phyloP scores from a whole-genome alignment of 2,888 invertebrate species.

The Cremastobaeus sp. region DNA sequence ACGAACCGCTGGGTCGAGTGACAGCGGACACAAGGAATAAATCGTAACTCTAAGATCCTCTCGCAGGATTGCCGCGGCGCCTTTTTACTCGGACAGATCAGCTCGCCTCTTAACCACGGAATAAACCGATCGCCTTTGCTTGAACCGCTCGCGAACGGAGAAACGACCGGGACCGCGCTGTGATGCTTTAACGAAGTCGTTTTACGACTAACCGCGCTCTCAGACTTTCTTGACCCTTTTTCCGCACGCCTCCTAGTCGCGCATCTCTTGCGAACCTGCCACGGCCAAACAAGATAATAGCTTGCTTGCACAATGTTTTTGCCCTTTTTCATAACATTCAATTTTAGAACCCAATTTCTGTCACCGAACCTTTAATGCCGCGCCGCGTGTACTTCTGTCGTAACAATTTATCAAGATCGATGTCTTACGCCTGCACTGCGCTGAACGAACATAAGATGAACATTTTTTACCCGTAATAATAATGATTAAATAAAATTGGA shows the following conservation, averaged over 20 bases:
- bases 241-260: slow-evolving; percentile 33
- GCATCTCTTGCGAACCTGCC: slow-evolving; percentile 28
- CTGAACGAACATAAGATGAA: not conserved
- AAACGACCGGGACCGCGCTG: slow-evolving; percentile 39
- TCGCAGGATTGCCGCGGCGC: slow-evolving; percentile 53
- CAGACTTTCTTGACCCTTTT: slow-evolving; percentile 55
- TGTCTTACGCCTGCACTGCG: slow-evolving; percentile 2
- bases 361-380: slow-evolving; percentile 1
- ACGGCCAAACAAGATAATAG: slow-evolving; percentile 40
- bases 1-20: slow-evolving; percentile 17
- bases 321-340: slow-evolving; percentile 23
- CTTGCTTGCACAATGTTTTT: slow-evolving; percentile 14
- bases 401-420: slow-evolving; percentile 1
- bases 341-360: slow-evolving; percentile 19
- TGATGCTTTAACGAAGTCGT: slow-evolving; percentile 58
- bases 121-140: slow-evolving; percentile 56
- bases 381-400: not conserved
- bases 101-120: slow-evolving; percentile 51
- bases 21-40: slow-evolving; percentile 55
- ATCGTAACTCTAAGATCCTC: slow-evolving; percentile 51
- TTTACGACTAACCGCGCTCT: slow-evolving; percentile 57
- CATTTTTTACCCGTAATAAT: slow-evolving; percentile 22
- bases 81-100: slow-evolving; percentile 55
- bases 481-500: slow-evolving; percentile 21
- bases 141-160: slow-evolving; percentile 51